These are phyloP conservation scores for Oligia strigilis DNA, from an alignment of 2,888 invertebrate species.

Conservation along the genomic window DNA sequence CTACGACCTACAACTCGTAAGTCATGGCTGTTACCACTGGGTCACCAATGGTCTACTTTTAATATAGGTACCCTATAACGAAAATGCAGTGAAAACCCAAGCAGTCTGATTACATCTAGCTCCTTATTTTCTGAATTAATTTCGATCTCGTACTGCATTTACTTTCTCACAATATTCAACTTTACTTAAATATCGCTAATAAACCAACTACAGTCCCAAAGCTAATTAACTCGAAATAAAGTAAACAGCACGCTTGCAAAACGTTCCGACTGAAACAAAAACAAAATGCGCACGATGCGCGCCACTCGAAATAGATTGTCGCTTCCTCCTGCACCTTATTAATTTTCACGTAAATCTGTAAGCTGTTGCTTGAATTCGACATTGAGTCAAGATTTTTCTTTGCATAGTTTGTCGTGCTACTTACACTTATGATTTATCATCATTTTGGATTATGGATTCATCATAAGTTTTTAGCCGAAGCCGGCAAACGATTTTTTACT, in stretches of 20 bases:
- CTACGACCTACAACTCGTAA: no score
- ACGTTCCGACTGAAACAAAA: constrained; percentile 54
- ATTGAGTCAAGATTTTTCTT: neutral
- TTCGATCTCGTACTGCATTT: neutral
- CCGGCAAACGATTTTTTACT: neutral
- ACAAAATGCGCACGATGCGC: constrained; percentile 56
- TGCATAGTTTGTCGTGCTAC: neutral
- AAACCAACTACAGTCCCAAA: neutral
- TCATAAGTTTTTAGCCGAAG: neutral
- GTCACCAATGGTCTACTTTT: neutral
- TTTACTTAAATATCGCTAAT: neutral
- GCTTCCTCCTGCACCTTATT: constrained; percentile 64
- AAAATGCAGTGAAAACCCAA: neutral
- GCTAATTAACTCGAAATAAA: constrained; percentile 20
- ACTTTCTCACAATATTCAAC: neutral
- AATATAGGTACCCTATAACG: neutral
- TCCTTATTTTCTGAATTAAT: neutral
- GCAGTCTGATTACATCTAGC: neutral
- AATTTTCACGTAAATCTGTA: constrained; percentile 21
- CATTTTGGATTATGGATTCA: no score
- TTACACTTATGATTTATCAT: neutral
- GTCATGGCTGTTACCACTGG: no score
- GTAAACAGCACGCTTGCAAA: constrained; percentile 14
- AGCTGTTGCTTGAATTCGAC: neutral
- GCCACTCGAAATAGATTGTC: constrained; percentile 72